Evolutionary conservation across 2,113 vertebrate species (phyloP).

Genomic region (Globicephala melas): DNA sequence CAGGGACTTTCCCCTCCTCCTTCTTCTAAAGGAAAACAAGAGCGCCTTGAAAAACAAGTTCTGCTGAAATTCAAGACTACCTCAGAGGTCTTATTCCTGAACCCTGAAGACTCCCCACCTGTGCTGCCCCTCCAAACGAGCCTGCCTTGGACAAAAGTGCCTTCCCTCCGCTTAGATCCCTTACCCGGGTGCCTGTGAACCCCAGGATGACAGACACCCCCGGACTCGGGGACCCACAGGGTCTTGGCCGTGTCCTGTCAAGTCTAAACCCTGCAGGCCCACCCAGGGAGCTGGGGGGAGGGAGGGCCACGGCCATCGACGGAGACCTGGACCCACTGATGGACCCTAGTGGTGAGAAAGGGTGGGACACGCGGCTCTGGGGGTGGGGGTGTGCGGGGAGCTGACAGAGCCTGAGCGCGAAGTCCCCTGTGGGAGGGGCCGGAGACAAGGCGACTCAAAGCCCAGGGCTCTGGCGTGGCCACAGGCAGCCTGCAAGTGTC

Average conservation of each 20-base stretch:
- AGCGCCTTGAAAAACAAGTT: slow-evolving; percentile 75
- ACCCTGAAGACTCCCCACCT: background rate
- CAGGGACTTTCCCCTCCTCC: background rate
- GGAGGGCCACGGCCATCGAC: background rate
- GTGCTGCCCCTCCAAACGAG: background rate
- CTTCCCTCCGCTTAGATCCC: background rate
- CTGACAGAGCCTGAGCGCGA: background rate
- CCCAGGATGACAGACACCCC: background rate
- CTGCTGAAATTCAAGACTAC: slow-evolving; percentile 75
- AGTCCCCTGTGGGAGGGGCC: background rate
- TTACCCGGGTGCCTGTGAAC: too few species aligned
- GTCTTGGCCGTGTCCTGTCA: background rate
- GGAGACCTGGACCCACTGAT: background rate
- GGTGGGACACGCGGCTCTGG: background rate
- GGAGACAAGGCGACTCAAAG: too few species aligned
- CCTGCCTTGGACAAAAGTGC: background rate
- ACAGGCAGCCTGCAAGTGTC: background rate
- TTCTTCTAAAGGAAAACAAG: slow-evolving; percentile 53
- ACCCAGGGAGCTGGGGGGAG: background rate
- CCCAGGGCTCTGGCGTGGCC: background rate
- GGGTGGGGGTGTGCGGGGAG: too few species aligned
- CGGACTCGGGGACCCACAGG: rapidly evolving
- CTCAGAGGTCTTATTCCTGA: slow-evolving; percentile 18
- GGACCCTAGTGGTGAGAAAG: background rate
- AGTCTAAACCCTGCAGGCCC: background rate